phyloP scores from a whole-genome alignment of 2,797 vertebrate genomes.

The Karalla daura region DNA sequence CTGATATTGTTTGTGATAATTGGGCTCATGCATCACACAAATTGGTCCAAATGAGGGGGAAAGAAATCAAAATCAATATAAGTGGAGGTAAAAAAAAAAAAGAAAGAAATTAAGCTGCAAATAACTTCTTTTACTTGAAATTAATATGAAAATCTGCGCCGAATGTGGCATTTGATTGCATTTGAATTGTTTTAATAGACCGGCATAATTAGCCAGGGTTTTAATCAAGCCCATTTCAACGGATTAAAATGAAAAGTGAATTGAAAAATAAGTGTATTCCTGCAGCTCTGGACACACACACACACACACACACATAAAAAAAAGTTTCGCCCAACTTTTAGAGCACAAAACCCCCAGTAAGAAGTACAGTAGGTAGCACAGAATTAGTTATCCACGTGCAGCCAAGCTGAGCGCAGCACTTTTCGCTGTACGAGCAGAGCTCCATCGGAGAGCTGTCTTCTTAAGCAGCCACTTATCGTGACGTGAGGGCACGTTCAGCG shows the following conservation, averaged over 20 bases:
- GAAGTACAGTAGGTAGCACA: not conserved
- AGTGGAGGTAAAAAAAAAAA: not conserved
- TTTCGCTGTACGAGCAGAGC: slow-evolving; percentile 45
- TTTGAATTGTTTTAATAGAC: not conserved
- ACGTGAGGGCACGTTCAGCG: slow-evolving; percentile 37
- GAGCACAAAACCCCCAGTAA: no score
- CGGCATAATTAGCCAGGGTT: not conserved
- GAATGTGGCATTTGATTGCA: not conserved
- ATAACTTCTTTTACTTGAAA: not conserved
- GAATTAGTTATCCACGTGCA: slow-evolving; percentile 37
- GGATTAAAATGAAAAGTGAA: slow-evolving; percentile 16
- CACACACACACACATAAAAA: no score
- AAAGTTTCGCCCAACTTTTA: no score
- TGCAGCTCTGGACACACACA: not conserved
- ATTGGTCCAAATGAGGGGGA: not conserved
- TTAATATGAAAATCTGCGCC: not conserved
- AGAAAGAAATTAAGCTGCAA: not conserved
- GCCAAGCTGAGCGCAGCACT: slow-evolving; percentile 55
- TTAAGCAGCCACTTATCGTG: slow-evolving; percentile 58
- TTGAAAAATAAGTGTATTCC: slow-evolving; percentile 2
- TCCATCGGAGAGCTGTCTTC: slow-evolving; percentile 72
- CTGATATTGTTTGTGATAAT: not conserved
- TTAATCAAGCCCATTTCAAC: slow-evolving; percentile 11
- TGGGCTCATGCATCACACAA: not conserved
- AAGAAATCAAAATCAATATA: not conserved